Percentiles rank a stretch among this genome's conserved stretches.
Conservation (phyloP, 2,888 invertebrate species). For the Branchinecta sandiegonensis region DNA sequence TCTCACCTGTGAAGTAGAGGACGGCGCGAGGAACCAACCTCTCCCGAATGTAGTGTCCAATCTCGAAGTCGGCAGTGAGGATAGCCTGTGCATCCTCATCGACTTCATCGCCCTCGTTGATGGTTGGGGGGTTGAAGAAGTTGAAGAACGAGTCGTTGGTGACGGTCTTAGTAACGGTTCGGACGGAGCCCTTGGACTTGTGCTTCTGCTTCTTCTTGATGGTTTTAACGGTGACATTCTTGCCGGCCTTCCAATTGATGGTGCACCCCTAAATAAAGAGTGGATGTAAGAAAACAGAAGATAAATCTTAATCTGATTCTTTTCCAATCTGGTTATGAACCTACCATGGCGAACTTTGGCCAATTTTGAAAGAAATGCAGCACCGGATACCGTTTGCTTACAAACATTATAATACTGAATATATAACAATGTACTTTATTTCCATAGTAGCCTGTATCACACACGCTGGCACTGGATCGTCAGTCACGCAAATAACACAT, state of each 20-base stretch:
- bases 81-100: slow-evolving; percentile 77
- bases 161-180: slow-evolving; percentile 88
- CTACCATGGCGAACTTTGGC: too few species aligned
- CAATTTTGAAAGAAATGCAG: too few species aligned
- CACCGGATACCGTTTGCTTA: too few species aligned
- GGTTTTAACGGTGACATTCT: slow-evolving; percentile 90
- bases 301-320: too few species aligned
- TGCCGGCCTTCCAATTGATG: slow-evolving; percentile 94
- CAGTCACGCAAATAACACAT: too few species aligned
- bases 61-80: slow-evolving; percentile 88
- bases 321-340: too few species aligned
- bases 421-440: too few species aligned
- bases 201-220: slow-evolving; percentile 98
- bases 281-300: slow-evolving; percentile 20
- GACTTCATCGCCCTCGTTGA: slow-evolving; percentile 51
- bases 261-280: slow-evolving; percentile 52
- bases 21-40: slow-evolving; percentile 93
- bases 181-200: slow-evolving; percentile 80
- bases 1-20: slow-evolving; percentile 74
- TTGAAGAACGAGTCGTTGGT: slow-evolving; percentile 98
- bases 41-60: slow-evolving; percentile 95
- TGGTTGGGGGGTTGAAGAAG: slow-evolving; percentile 81
- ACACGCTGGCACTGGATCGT: too few species aligned
- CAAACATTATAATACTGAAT: too few species aligned
- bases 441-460: too few species aligned